Evolutionary conservation across 2,888 invertebrate genomes (phyloP).

Genomic region (Cybosia mesomella): DNA sequence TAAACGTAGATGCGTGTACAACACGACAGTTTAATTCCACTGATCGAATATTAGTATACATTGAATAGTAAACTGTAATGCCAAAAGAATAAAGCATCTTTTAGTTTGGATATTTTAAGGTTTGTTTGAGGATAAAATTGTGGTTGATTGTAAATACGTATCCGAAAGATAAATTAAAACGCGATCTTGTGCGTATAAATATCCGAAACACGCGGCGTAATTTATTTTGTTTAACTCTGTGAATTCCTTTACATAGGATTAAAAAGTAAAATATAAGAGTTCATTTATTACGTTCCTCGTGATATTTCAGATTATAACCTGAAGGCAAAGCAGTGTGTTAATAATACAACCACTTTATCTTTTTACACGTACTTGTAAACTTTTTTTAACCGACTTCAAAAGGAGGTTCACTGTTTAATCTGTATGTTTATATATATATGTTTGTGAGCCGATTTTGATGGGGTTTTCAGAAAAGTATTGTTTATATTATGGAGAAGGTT

Average conservation of each 20-base stretch:
- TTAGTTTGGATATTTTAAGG: constrained; percentile 4
- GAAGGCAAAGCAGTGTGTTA: not conserved
- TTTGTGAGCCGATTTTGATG: too few relatives aligned
- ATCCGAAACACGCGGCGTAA: constrained; percentile 39
- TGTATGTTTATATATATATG: too few relatives aligned
- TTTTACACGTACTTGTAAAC: not conserved
- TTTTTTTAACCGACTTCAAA: not conserved
- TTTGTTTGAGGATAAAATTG: constrained; percentile 19
- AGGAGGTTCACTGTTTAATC: too few relatives aligned
- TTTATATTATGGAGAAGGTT: too few relatives aligned
- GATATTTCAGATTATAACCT: not conserved
- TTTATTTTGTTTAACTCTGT: constrained; percentile 47
- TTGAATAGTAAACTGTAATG: constrained; percentile 6
- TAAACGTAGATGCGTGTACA: constrained; percentile 33
- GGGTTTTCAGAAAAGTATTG: too few relatives aligned
- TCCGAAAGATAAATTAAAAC: constrained; percentile 55
- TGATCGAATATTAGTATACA: constrained; percentile 16
- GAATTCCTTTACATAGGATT: not conserved
- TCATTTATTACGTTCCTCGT: not conserved
- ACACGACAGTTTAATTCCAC: constrained; percentile 22
- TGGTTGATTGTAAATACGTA: constrained; percentile 36
- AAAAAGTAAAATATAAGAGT: constrained; percentile 13
- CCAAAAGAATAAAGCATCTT: not conserved
- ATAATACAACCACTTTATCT: not conserved
- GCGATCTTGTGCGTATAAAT: constrained; percentile 47